Evolutionary conservation across 2,888 invertebrate species (phyloP), one percentile per base, ranked within the genome.

Genomic region (Tuta absoluta): DNA sequence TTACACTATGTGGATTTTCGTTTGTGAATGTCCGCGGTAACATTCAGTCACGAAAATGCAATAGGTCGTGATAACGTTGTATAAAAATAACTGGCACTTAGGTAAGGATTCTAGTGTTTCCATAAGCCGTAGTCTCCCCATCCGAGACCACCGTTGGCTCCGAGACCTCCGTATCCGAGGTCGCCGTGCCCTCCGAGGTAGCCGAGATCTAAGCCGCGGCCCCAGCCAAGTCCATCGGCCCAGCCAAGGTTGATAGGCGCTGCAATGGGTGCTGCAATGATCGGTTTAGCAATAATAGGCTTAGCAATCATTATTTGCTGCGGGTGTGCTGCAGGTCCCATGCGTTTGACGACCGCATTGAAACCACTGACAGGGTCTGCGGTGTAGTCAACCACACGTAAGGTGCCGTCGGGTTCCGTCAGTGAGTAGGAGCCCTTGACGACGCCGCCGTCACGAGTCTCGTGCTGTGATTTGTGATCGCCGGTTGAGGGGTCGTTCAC

Each of bases 351-450:
- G n/a, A 86, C 81, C 0, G 92, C 92, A 76, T 91, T 89, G 81
- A 91, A 92, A 0, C 91, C 91, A 0, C 80, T 77, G 37, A 84
- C 77, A 0, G 85, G 74, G 72, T 89, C 91, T 0, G 92, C 89
- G 5, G 81, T 72, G 78, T 91, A 91, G 72, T 91, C 86, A 0
- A 92, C 91, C 0, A 91, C 81, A 61, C 92, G 71, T 51, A 91
- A 61, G 56, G 90, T 89, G 71, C 92, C 92, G 75, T 91, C 91
- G 61, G 91, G 86, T 63, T 91, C 91, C 0, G 86, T 75, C 7
- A 91, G 79, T 0, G 91, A 91, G 76, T 91, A 92, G 0, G 89
- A 89, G 49, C 91, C 91, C 65, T 85, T 87, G 11, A 92, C 92
- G 62, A 84, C 75, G 68, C 83, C 91, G 17, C 92, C 92, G 51